Evolutionary conservation across 2,888 invertebrate species (phyloP).

Genomic region (Lymantria monacha): DNA sequence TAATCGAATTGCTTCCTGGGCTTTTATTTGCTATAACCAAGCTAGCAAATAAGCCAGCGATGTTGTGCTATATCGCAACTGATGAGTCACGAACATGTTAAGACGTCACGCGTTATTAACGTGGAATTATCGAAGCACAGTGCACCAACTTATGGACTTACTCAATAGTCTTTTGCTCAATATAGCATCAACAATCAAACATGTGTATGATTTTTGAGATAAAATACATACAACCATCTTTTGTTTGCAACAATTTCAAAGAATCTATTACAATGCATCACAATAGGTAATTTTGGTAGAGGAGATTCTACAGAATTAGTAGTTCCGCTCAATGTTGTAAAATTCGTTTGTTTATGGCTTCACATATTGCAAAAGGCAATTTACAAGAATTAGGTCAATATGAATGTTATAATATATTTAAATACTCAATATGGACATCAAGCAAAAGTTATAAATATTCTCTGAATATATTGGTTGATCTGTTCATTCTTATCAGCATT

Average conservation of each 20-base stretch:
- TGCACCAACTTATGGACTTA: background rate
- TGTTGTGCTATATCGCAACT: too few species aligned
- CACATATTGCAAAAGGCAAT: slow-evolving; percentile 42
- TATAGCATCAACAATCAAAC: slow-evolving; percentile 2
- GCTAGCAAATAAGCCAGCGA: too few species aligned
- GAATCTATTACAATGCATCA: slow-evolving; percentile 36
- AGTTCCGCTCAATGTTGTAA: slow-evolving; percentile 32
- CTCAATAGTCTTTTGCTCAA: background rate
- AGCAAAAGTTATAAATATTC: too few species aligned
- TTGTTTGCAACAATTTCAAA: slow-evolving; percentile 23
- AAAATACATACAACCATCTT: slow-evolving; percentile 5
- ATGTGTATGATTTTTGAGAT: slow-evolving; percentile 2
- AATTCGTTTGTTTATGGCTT: slow-evolving; percentile 40
- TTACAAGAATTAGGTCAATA: slow-evolving; percentile 34
- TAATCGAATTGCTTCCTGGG: too few species aligned
- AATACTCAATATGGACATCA: too few species aligned
- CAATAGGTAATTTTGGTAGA: slow-evolving; percentile 45
- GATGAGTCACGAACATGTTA: too few species aligned
- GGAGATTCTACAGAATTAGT: slow-evolving; percentile 46
- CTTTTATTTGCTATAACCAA: too few species aligned
- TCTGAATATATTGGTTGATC: too few species aligned
- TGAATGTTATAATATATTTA: slow-evolving; percentile 1
- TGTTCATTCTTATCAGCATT: too few species aligned
- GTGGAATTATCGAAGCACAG: too few species aligned
- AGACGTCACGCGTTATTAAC: too few species aligned